A percentile compares a stretch with the other conserved stretches of the same genome.
Evolutionary conservation across 2,888 invertebrate genomes (phyloP).

Genomic region (Resseliella maxima): DNA sequence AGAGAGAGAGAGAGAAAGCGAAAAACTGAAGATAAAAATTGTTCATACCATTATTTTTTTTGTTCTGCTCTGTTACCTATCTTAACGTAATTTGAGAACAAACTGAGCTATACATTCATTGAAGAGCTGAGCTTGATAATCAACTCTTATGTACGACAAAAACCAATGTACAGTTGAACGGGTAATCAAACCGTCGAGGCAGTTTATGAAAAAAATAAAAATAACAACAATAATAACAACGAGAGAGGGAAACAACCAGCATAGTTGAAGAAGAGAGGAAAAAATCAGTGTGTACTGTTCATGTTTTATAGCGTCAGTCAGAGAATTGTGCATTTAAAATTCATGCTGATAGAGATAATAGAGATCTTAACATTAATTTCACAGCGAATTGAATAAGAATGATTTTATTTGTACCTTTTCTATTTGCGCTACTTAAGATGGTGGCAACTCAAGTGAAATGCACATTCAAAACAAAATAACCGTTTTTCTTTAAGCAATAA

Average conservation of each 20-base stretch:
- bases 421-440: background rate
- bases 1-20: no score
- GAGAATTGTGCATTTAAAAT: background rate
- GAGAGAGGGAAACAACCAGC: background rate
- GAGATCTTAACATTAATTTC: slow-evolving; percentile 22
- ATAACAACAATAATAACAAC: background rate
- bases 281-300: background rate
- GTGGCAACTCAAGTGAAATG: slow-evolving; percentile 2
- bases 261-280: background rate
- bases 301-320: background rate
- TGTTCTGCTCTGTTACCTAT: slow-evolving; percentile 22
- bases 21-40: background rate
- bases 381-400: background rate
- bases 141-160: slow-evolving; percentile 11
- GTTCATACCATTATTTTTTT: background rate
- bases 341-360: slow-evolving; percentile 2
- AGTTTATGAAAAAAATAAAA: background rate
- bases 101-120: background rate
- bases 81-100: background rate
- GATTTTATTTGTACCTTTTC: background rate
- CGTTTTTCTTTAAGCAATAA: background rate
- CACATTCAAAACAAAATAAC: background rate
- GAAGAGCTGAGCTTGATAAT: background rate
- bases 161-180: slow-evolving; percentile 21
- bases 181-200: slow-evolving; percentile 4